These are phyloP conservation scores for Rynchops niger DNA, from an alignment of 2,113 vertebrate species.

Conservation along the genomic window DNA sequence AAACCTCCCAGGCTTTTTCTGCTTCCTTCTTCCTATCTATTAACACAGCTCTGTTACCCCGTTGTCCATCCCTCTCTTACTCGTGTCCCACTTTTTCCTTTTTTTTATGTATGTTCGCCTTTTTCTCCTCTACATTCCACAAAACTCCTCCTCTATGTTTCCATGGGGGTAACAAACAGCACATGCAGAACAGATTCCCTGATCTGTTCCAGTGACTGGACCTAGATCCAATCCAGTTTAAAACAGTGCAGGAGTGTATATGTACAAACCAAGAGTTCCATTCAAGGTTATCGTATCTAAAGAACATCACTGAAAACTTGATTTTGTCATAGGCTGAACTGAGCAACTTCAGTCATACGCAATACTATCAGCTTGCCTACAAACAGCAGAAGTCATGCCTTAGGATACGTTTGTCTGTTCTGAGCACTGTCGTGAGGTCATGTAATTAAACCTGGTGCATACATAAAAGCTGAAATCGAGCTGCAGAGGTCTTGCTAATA, in stretches of 20 bases:
- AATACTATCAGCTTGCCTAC: not conserved
- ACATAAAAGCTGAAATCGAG: not conserved
- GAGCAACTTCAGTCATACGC: not conserved
- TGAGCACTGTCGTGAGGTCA: not conserved
- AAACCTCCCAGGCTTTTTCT: constrained; percentile 7
- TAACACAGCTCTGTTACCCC: not conserved
- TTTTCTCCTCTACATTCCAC: not conserved
- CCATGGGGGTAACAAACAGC: not conserved
- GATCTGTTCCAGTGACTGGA: not conserved
- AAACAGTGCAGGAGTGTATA: not conserved
- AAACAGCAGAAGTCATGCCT: not conserved
- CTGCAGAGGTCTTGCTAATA: not conserved
- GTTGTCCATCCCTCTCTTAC: not conserved
- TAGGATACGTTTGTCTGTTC: not conserved
- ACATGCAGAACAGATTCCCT: not conserved
- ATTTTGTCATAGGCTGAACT: not conserved
- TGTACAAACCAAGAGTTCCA: not conserved
- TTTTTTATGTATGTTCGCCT: not conserved
- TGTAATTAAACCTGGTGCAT: not conserved
- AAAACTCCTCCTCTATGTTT: not conserved
- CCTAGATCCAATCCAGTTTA: not conserved
- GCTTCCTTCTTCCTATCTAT: not conserved
- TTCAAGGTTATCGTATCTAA: not conserved
- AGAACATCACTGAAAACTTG: not conserved
- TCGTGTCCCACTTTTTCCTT: not conserved